A percentile compares a stretch with the other conserved stretches of the same genome.
Conservation (phyloP, 1,140 invertebrate species). For the Drosophila lacertosa region DNA sequence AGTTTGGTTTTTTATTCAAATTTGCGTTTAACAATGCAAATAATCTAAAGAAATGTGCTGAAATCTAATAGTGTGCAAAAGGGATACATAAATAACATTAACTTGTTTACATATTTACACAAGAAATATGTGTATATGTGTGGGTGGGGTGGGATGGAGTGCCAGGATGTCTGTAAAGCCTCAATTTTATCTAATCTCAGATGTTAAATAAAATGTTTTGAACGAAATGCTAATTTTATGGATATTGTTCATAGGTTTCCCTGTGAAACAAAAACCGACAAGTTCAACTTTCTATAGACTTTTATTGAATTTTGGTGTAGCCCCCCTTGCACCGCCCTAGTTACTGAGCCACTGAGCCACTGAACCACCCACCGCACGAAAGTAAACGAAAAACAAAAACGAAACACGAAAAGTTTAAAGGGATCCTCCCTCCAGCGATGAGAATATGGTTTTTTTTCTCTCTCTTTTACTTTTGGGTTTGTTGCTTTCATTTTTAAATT, state of each 20-base stretch:
- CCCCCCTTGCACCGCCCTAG: neutral
- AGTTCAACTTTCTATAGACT: constrained; percentile 53
- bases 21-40: constrained; percentile 14
- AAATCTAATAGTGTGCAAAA: constrained; percentile 41
- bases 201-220: constrained; percentile 58
- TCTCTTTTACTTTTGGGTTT: constrained; percentile 39
- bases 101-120: constrained; percentile 36
- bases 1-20: constrained; percentile 20
- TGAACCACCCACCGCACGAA: constrained; percentile 24
- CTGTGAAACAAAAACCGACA: constrained; percentile 48
- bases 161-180: constrained; percentile 3
- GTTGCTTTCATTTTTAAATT: constrained; percentile 61
- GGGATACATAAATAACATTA: constrained; percentile 40
- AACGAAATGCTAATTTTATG: constrained; percentile 66
- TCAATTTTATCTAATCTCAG: constrained; percentile 62
- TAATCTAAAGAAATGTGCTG: constrained; percentile 14
- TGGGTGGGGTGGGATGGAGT: constrained; percentile 1
- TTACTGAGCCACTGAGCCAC: neutral
- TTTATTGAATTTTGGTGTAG: constrained; percentile 63
- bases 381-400: constrained; percentile 47
- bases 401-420: constrained; percentile 54
- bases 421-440: constrained; percentile 47
- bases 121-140: constrained; percentile 11
- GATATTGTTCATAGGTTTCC: constrained; percentile 56
- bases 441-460: constrained; percentile 30